These are phyloP conservation scores for Palythoa caribaeorum DNA, from an alignment of 92 coral and sea anemone species.

Conservation along the genomic window DNA sequence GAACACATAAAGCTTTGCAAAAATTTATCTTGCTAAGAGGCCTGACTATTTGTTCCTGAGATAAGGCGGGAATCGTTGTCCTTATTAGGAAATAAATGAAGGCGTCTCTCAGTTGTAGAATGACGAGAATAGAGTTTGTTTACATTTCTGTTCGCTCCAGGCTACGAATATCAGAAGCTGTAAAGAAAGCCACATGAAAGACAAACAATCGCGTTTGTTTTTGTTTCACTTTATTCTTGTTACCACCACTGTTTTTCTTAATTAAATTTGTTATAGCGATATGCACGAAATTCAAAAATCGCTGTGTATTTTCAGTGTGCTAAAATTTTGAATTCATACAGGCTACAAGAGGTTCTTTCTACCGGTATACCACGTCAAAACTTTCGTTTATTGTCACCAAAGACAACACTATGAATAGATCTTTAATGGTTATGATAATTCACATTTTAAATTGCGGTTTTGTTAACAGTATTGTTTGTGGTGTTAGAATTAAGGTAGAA, in stretches of 20 bases:
- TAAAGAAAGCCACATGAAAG: background rate
- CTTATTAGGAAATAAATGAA: background rate
- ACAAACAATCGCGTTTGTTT: background rate
- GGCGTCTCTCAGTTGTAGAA: background rate
- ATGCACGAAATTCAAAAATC: background rate
- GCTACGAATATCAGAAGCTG: background rate
- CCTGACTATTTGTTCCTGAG: background rate
- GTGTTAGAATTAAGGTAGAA: background rate
- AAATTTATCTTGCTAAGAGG: background rate
- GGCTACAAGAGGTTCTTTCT: background rate
- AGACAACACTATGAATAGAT: background rate
- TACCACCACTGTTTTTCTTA: background rate
- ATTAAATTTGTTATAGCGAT: background rate
- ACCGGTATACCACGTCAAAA: background rate
- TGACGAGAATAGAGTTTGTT: background rate
- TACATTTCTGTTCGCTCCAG: background rate
- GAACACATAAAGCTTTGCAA: background rate
- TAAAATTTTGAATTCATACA: background rate
- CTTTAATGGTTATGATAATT: background rate
- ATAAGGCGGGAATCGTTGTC: background rate
- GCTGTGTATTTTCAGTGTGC: background rate
- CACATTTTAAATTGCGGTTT: background rate
- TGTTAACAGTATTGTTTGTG: constrained; percentile 4
- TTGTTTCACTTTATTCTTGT: background rate
- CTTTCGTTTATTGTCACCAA: background rate